Evolutionary conservation across 2,113 vertebrate genomes (phyloP).

Genomic region (Limanda limanda): DNA sequence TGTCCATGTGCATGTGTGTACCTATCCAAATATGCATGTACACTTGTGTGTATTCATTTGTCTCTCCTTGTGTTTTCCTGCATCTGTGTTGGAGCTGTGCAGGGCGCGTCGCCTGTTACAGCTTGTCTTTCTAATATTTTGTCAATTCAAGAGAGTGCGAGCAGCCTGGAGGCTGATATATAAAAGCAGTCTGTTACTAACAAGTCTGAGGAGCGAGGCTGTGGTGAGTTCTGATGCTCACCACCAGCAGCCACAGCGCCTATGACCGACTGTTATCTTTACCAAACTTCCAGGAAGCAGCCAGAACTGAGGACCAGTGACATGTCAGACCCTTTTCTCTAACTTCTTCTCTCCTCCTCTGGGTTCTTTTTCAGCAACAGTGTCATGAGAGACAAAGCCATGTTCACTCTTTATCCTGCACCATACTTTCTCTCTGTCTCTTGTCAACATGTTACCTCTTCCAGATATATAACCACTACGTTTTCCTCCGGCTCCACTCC

Average conservation of each 20-base stretch:
- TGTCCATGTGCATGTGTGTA: constrained; percentile 38
- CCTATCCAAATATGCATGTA: constrained; percentile 30
- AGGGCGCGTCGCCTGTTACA: constrained; percentile 55
- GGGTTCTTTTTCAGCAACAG: constrained; percentile 59
- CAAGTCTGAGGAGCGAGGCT: constrained; percentile 44
- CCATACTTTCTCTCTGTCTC: constrained; percentile 32
- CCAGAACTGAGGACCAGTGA: constrained; percentile 24
- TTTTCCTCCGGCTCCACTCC: constrained; percentile 18
- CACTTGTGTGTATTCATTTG: constrained; percentile 28
- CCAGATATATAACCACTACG: constrained; percentile 56
- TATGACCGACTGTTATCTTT: constrained; percentile 51
- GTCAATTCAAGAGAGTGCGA: constrained; percentile 56
- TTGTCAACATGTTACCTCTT: constrained; percentile 42
- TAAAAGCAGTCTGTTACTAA: constrained; percentile 60
- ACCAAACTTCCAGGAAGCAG: constrained; percentile 36
- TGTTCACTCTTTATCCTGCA: constrained; percentile 25
- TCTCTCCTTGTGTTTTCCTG: constrained; percentile 40
- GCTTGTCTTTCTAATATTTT: constrained; percentile 74
- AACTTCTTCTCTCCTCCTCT: constrained; percentile 12
- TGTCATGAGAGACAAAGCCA: constrained; percentile 46
- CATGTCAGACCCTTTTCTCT: constrained; percentile 28
- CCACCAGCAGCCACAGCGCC: constrained; percentile 21
- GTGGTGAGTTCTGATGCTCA: constrained; percentile 37
- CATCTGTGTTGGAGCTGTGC: constrained; percentile 50
- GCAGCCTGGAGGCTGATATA: constrained; percentile 65